A percentile compares a stretch with the other conserved stretches of the same genome.
These are phyloP conservation scores for Zalophus californianus DNA, from an alignment of 2,797 vertebrate genomes.

Conservation along the genomic window DNA sequence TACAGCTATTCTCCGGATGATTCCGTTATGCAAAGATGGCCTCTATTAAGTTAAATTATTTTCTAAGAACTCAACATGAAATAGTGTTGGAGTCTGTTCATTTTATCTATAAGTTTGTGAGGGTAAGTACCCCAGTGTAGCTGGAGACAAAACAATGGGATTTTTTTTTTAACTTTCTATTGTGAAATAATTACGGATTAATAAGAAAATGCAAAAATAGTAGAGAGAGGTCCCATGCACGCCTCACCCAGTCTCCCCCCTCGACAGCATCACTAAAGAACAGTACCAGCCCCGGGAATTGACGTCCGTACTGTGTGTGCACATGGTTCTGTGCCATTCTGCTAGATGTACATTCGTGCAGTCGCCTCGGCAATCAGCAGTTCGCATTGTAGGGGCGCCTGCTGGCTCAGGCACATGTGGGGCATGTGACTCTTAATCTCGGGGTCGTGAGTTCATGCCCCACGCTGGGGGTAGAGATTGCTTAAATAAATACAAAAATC, in stretches of 20 bases:
- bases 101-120: neutral
- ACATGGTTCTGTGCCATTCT: fast-evolving
- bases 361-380: fast-evolving
- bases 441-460: neutral
- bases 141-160: neutral
- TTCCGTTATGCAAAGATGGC: neutral
- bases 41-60: neutral
- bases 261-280: fast-evolving
- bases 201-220: neutral
- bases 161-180: neutral
- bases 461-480: neutral
- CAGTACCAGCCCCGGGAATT: fast-evolving
- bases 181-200: neutral
- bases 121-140: neutral
- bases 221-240: neutral
- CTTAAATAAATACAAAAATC: neutral
- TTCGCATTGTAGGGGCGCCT: fast-evolving
- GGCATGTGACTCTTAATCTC: neutral
- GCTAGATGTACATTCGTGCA: fast-evolving
- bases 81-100: neutral
- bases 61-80: neutral
- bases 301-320: fast-evolving
- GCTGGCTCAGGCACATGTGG: neutral
- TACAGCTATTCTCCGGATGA: neutral
- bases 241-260: neutral